Conservation (phyloP, 2,113 vertebrate genomes). For the Porphyrio hochstetteri region DNA sequence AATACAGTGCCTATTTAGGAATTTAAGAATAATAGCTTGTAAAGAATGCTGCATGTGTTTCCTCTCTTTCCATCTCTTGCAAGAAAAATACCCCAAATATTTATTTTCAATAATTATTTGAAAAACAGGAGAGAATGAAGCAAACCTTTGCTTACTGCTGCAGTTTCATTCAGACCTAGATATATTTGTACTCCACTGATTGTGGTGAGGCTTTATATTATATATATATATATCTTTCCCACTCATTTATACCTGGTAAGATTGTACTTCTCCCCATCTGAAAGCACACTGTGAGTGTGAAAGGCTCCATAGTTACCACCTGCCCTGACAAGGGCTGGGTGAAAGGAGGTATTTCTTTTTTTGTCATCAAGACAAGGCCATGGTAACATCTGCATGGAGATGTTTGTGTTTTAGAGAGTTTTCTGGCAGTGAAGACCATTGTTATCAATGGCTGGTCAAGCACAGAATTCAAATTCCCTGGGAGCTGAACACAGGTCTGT, state of each 20-base stretch:
- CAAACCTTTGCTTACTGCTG: neutral
- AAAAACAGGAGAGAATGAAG: neutral
- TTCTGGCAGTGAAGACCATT: neutral
- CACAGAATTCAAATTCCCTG: conserved; percentile 17
- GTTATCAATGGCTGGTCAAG: conserved; percentile 9
- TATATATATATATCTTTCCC: neutral
- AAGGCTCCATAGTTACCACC: neutral
- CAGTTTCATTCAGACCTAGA: neutral
- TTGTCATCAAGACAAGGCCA: neutral
- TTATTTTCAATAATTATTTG: conserved; percentile 6
- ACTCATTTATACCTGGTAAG: neutral
- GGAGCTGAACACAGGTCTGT: neutral
- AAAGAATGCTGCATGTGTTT: neutral
- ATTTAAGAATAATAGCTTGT: conserved; percentile 17
- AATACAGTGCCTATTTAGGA: neutral
- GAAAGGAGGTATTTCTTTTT: neutral
- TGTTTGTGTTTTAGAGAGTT: neutral
- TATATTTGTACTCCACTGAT: neutral
- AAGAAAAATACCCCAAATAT: neutral
- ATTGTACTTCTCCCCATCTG: neutral
- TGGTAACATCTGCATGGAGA: neutral
- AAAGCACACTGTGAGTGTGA: neutral
- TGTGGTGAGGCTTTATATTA: neutral
- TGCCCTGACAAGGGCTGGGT: neutral
- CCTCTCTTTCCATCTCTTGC: neutral